Conservation (phyloP, 2,888 invertebrate species). For the Phyllotreta cruciferae region DNA sequence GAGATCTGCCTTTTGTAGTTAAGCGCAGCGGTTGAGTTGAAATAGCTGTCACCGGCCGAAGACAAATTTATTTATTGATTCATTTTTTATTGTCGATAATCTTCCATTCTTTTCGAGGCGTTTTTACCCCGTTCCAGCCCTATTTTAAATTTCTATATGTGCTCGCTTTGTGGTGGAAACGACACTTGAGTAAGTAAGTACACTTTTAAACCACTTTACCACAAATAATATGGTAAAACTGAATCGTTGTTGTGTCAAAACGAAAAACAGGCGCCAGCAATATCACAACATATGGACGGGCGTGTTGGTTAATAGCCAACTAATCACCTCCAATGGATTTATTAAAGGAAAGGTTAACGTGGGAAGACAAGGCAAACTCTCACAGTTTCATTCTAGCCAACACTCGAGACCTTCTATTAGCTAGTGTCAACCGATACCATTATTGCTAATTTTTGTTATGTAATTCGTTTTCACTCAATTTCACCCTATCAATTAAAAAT, state of each 20-base stretch:
- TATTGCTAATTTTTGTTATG: too few relatives aligned
- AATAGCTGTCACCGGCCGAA: conserved; percentile 19
- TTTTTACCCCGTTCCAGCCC: too few relatives aligned
- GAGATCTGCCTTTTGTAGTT: conserved; percentile 19
- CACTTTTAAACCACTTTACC: too few relatives aligned
- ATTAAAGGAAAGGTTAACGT: conserved; percentile 44
- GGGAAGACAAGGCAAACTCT: conserved; percentile 31
- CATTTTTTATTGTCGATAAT: conserved; percentile 19
- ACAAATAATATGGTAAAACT: too few relatives aligned
- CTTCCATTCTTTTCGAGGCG: conserved; percentile 4
- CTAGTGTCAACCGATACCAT: too few relatives aligned
- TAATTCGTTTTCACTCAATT: too few relatives aligned
- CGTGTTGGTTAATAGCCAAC: conserved; percentile 9
- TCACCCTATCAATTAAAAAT: too few relatives aligned
- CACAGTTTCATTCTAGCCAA: conserved; percentile 34
- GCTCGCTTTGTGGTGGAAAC: too few relatives aligned
- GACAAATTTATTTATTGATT: conserved; percentile 26
- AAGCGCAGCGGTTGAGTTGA: conserved; percentile 17
- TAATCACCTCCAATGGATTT: conserved; percentile 21
- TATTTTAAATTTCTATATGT: too few relatives aligned
- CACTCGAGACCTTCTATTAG: conserved; percentile 9
- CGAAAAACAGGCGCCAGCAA: conserved; percentile 5
- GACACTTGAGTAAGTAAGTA: too few relatives aligned
- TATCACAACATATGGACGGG: conserved; percentile 5
- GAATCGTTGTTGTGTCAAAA: neutral